Evolutionary conservation across 2,888 invertebrate genomes (phyloP), one percentile per base, ranked within the genome.

Genomic region (Idaea dimidiata): DNA sequence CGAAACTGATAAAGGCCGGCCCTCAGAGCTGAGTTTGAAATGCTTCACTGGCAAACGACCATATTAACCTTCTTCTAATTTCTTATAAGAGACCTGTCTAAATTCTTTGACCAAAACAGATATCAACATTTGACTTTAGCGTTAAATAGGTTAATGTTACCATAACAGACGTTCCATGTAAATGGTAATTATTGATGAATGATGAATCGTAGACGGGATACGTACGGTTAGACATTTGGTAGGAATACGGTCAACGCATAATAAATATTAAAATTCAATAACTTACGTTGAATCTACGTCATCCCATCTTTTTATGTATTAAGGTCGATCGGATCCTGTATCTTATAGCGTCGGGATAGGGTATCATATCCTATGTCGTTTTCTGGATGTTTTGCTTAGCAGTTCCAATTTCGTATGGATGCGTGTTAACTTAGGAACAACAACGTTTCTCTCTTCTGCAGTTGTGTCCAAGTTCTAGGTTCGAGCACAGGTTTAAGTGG

Each of bases 251-350:
- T 62, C 56, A 62, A 59, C 33, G 57, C 58, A 62, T 66, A 66
- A 61, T 60, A 61, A 71, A 61, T 67, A 81, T 89, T 88, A 81
- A 87, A 86, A 89, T 89, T 85, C 88, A 85, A 82, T 85, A 78
- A 80, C 81, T 83, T 85, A 79, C 83, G 86, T 84, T 73, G 76
- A 72, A 74, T 77, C 68, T 67, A 71, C 88, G 87, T 88, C 87
- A 88, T 73, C 72, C 63, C 55, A 89, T 90, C 83, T 87, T 81
- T n/a, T 89, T 79, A 90, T 90, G 87, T 85, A 90, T 90, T 78
- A 78, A 67, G 81, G 65, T 58, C 75, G 74, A 66, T 69, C 66
- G 71, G 64, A 68, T 69, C 68, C 64, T 65, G 63, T 67, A 57
- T 72, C 78, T 81, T 86, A 77, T 77, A 65, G 56, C 63, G 60